Conservation (phyloP, 64 coral and sea anemone species). For the Dendrophyllia cribrosa region DNA sequence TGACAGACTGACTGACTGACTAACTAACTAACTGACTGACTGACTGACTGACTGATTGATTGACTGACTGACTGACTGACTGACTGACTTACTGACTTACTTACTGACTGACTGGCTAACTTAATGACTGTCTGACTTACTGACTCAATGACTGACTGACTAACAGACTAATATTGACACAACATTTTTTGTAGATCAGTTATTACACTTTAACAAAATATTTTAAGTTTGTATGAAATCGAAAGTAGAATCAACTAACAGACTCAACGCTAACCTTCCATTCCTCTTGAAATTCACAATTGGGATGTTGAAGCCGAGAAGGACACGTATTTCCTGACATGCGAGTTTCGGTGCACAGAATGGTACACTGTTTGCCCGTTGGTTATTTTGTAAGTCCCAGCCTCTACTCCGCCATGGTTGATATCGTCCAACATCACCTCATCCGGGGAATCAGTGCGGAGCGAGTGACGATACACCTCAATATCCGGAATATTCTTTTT, state of each 20-base stretch:
- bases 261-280: too few relatives aligned
- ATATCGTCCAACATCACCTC: conserved; percentile 82
- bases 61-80: not conserved
- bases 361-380: conserved; percentile 88
- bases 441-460: conserved; percentile 89
- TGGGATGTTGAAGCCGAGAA: conserved; percentile 90
- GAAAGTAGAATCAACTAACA: not conserved
- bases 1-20: not conserved
- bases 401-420: conserved; percentile 54
- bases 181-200: too few relatives aligned
- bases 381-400: conserved; percentile 84
- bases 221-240: too few relatives aligned
- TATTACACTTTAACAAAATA: too few relatives aligned
- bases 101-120: not conserved
- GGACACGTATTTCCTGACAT: conserved; percentile 85
- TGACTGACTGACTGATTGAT: too few relatives aligned
- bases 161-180: not conserved
- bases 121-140: too few relatives aligned
- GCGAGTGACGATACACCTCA: conserved; percentile 90
- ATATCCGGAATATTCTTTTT: conserved; percentile 92
- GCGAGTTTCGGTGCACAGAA: conserved; percentile 60
- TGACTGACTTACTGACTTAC: not conserved
- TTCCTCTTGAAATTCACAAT: conserved; percentile 36
- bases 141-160: too few relatives aligned
- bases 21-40: too few relatives aligned